phyloP scores from a whole-genome alignment of 2,113 vertebrate genomes.

The Gorsachius goisagi region DNA sequence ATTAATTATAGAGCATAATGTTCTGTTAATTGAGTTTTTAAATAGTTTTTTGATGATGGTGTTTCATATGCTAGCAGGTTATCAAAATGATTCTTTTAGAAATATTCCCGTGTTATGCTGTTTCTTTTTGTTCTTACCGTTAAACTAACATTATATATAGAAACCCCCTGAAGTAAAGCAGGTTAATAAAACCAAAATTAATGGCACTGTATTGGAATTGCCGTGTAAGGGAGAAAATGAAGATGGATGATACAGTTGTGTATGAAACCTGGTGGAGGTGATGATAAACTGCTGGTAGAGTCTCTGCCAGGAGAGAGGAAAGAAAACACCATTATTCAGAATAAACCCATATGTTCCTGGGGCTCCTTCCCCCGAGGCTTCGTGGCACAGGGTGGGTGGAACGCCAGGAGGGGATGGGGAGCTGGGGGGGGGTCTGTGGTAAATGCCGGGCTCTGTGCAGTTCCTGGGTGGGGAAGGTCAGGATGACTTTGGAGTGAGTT shows the following conservation, averaged over 20 bases:
- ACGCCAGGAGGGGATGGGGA: background rate
- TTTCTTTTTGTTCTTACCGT: conserved; percentile 21
- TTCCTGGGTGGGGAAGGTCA: background rate
- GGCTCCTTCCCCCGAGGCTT: background rate
- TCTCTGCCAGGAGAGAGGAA: conserved; percentile 1
- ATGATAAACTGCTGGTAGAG: conserved; percentile 55
- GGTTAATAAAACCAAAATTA: conserved; percentile 63
- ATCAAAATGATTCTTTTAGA: conserved; percentile 54
- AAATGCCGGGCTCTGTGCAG: background rate
- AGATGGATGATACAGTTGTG: conserved; percentile 61
- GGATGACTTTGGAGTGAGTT: background rate
- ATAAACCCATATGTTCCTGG: background rate
- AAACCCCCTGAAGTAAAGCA: background rate
- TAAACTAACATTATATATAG: conserved; percentile 10
- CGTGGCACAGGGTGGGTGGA: background rate
- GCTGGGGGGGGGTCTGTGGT: background rate
- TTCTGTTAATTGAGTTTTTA: conserved; percentile 83
- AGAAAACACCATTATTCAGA: conserved; percentile 44
- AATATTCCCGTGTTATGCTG: background rate
- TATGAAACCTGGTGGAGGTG: conserved; percentile 50
- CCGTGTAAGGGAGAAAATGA: conserved; percentile 58
- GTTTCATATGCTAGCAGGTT: conserved; percentile 59
- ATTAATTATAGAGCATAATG: conserved; percentile 80
- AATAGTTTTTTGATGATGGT: conserved; percentile 79
- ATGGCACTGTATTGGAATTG: conserved; percentile 47